Percentiles rank a stretch among this genome's conserved stretches.
These are phyloP conservation scores for Caranx melampygus DNA, from an alignment of 2,113 vertebrate species.

Conservation along the genomic window DNA sequence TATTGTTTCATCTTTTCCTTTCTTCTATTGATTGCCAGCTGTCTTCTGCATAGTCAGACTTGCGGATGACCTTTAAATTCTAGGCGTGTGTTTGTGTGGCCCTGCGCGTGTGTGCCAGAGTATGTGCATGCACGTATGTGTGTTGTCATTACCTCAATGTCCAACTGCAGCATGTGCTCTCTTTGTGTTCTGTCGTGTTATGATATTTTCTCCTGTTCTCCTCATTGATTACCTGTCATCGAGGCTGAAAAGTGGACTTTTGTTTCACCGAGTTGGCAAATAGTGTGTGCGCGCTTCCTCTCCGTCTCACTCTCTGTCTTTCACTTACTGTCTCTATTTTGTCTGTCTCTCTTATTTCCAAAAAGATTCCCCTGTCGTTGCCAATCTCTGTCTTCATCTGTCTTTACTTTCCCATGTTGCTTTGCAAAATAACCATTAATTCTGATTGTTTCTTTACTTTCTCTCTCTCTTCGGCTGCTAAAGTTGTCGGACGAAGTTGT, in stretches of 20 bases:
- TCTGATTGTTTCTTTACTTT: neutral
- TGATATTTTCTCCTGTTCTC: constrained; percentile 74
- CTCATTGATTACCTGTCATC: constrained; percentile 73
- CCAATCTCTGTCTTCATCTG: constrained; percentile 43
- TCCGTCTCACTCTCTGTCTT: constrained; percentile 19
- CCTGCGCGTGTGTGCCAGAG: neutral
- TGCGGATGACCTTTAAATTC: constrained; percentile 80
- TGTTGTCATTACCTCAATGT: constrained; percentile 55
- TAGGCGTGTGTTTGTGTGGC: constrained; percentile 20
- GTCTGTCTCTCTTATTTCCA: constrained; percentile 29
- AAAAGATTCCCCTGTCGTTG: constrained; percentile 22
- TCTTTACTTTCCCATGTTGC: constrained; percentile 36
- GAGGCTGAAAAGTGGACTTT: constrained; percentile 68
- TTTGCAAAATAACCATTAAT: constrained; percentile 51
- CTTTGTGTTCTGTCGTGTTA: constrained; percentile 74
- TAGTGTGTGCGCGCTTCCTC: neutral
- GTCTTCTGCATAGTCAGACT: constrained; percentile 72
- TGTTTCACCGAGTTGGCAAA: constrained; percentile 65
- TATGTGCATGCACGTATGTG: constrained; percentile 31
- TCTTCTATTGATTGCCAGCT: constrained; percentile 79
- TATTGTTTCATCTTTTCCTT: constrained; percentile 61
- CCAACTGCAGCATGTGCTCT: constrained; percentile 57
- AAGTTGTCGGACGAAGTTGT: constrained; percentile 31
- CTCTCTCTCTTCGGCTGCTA: constrained; percentile 1
- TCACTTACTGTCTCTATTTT: constrained; percentile 40